Evolutionary conservation across 1,140 invertebrate genomes (phyloP), one percentile per base, ranked within the genome.

Genomic region (Drosophila orosa): DNA sequence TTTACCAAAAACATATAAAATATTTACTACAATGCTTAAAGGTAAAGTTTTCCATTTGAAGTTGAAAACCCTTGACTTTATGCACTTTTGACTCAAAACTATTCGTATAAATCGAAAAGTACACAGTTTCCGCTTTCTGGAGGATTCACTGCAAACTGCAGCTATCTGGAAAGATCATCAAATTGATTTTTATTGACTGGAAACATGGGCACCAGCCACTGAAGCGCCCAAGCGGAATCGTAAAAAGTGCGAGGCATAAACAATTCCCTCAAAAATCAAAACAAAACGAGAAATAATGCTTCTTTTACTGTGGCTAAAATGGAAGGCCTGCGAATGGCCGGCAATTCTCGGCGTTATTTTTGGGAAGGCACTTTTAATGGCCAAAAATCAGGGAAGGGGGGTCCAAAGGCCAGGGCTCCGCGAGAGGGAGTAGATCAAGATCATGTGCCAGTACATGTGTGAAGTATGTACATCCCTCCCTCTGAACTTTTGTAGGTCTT

Each of bases 341-440:
- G 60, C 73, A 63, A 75, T 86, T 71, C 55, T 48, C 35, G 39
- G 44, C 40, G 68, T 73, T 82, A 71, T 82, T 78, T 77, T 57
- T 50, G 55, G 73, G 73, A 33, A 29, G 37, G 65, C 50, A 45
- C 80, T 80, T 78, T 66, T 52, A 52, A 86, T 78, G 78, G 57
- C 52, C 24, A 35, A 68, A 65, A 63, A 74, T 37, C 24, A n/a
- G 19, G n/a, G 62, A 17, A 27, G 35, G 27, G 29, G 17, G 10
- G 6, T 1, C 35, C 57, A 74, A 82, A 78, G 81, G 81, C 82
- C 81, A 86, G 74, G 81, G 78, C 71, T 81, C 47, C 66, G 75
- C 62, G 56, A 66, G 56, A 40, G 58, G 58, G 35, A 72, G 58
- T 82, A 68, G 65, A 75, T 85, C 82, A 87, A 85, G 79, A 76